Conservation (phyloP, 2,888 invertebrate species). For the Shargacucullia verbasci region DNA sequence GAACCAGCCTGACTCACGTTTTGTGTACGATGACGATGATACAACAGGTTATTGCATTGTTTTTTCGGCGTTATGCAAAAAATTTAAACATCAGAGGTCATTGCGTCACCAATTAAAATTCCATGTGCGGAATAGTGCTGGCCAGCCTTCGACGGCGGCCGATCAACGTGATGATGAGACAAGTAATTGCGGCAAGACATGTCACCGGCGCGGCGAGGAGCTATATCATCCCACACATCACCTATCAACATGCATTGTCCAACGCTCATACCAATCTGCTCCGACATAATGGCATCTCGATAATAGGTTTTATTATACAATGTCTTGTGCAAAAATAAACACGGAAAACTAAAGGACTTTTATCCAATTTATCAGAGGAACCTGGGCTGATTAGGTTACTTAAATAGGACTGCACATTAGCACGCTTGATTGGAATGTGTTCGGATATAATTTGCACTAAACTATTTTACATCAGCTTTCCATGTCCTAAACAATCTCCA, state of each 20-base stretch:
- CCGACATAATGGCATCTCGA: constrained; percentile 39
- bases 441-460: not conserved
- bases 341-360: constrained; percentile 30
- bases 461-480: not conserved
- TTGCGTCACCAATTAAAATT: constrained; percentile 81
- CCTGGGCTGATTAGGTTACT: constrained; percentile 25
- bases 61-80: constrained; percentile 73
- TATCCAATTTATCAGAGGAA: constrained; percentile 32
- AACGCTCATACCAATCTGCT: constrained; percentile 23
- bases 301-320: constrained; percentile 35
- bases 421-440: not conserved
- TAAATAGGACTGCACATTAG: constrained; percentile 7
- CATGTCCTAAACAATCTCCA: not conserved
- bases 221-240: constrained; percentile 12
- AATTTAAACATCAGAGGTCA: constrained; percentile 71
- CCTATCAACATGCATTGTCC: constrained; percentile 2
- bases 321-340: constrained; percentile 38
- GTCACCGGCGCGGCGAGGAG: constrained; percentile 5
- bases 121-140: constrained; percentile 55
- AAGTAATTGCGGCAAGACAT: constrained; percentile 14
- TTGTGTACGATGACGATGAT: constrained; percentile 62
- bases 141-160: constrained; percentile 62
- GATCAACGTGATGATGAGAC: constrained; percentile 53
- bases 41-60: constrained; percentile 75
- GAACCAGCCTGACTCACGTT: constrained; percentile 66